Conservation (phyloP, 23 tunicate species). For the Halocynthia aurantium region DNA sequence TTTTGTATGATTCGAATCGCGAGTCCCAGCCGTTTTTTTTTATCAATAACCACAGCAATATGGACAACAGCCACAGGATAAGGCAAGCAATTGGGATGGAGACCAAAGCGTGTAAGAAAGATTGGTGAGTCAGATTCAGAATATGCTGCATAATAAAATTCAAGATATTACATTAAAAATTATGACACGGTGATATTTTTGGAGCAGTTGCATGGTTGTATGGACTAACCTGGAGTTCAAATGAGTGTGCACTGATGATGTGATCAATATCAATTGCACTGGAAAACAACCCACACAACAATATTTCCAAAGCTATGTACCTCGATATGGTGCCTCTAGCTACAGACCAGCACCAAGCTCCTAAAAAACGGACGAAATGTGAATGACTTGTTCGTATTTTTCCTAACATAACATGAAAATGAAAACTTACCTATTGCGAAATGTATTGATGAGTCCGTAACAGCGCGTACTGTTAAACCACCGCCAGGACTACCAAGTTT, state of each 20-base stretch:
- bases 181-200: background rate
- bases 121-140: constrained; percentile 22
- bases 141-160: constrained; percentile 24
- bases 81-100: constrained; percentile 38
- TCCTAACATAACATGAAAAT: background rate
- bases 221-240: constrained; percentile 32
- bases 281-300: constrained; percentile 42
- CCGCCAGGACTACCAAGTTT: no score
- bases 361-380: constrained; percentile 10
- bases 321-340: background rate
- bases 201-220: background rate
- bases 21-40: background rate
- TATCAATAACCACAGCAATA: constrained; percentile 1
- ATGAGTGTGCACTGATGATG: constrained; percentile 41
- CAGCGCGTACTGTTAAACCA: background rate
- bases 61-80: constrained; percentile 2
- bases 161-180: background rate
- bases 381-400: background rate
- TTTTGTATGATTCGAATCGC: background rate
- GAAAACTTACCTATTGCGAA: constrained; percentile 6
- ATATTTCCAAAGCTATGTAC: constrained; percentile 8
- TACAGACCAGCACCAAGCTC: constrained; percentile 52
- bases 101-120: constrained; percentile 29
- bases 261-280: constrained; percentile 63
- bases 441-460: constrained; percentile 11